Evolutionary conservation across 2,113 vertebrate genomes (phyloP).

Genomic region (Corythoichthys intestinalis): DNA sequence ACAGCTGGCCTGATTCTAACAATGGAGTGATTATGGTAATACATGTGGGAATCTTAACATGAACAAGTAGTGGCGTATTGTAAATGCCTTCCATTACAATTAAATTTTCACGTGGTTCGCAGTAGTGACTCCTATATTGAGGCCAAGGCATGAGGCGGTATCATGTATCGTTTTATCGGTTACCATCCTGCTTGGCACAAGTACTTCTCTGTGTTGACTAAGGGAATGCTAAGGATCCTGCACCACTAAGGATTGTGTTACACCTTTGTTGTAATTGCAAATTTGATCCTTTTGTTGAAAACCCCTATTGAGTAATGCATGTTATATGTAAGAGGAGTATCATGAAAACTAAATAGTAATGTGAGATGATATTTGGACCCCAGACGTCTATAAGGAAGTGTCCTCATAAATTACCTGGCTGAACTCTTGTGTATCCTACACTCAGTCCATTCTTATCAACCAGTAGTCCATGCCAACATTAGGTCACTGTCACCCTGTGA

Average conservation of each 20-base stretch:
- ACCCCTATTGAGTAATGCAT: not conserved
- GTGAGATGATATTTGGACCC: not conserved
- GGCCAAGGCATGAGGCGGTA: conserved; percentile 10
- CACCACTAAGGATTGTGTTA: conserved; percentile 14
- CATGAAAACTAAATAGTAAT: not conserved
- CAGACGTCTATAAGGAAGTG: not conserved
- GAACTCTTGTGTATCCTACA: not conserved
- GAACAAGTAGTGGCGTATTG: not conserved
- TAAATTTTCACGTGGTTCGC: conserved; percentile 10
- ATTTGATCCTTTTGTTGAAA: conserved; percentile 10
- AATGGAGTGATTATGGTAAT: conserved; percentile 35
- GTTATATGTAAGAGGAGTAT: not conserved
- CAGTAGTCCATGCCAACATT: conserved; percentile 6
- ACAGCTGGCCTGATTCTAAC: conserved; percentile 38
- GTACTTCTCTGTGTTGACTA: conserved; percentile 25
- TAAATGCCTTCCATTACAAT: conserved; percentile 18
- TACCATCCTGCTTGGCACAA: conserved; percentile 30
- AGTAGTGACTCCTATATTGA: conserved; percentile 12
- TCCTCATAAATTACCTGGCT: not conserved
- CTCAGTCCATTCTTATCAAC: conserved; percentile 4
- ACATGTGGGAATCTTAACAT: conserved; percentile 26
- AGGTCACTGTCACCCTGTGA: conserved; percentile 18
- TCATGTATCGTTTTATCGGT: conserved; percentile 26
- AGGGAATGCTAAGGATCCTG: conserved; percentile 16
- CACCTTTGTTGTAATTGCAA: conserved; percentile 3